Evolutionary conservation across 2,797 vertebrate species (phyloP).

Genomic region (Enteromius radiatus): DNA sequence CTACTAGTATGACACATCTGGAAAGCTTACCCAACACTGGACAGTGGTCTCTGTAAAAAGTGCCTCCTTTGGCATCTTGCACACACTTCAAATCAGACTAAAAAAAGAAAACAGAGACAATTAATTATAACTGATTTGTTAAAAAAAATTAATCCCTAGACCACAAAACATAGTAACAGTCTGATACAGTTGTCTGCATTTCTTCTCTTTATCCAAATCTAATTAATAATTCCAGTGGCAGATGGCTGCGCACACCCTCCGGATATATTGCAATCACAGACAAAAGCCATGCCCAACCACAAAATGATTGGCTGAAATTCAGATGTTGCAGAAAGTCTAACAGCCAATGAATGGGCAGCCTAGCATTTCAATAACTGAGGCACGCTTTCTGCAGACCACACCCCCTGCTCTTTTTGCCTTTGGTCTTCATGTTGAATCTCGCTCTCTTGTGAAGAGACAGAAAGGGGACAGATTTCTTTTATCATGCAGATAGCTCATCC

Average conservation of each 20-base stretch:
- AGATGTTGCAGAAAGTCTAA: slow-evolving; percentile 63
- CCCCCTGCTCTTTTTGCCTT: slow-evolving; percentile 51
- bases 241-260: slow-evolving; percentile 64
- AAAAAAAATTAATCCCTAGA: not conserved
- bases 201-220: slow-evolving; percentile 7
- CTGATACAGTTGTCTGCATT: not conserved
- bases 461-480: slow-evolving; percentile 77
- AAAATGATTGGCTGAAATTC: slow-evolving; percentile 69
- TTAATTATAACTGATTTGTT: not conserved
- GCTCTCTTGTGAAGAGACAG: slow-evolving; percentile 62
- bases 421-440: slow-evolving; percentile 72
- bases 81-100: slow-evolving; percentile 99
- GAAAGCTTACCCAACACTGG: slow-evolving; percentile 93
- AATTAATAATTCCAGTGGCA: slow-evolving; percentile 65
- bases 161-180: not conserved
- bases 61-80: slow-evolving; percentile 98
- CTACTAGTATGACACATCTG: not conserved
- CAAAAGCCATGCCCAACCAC: slow-evolving; percentile 66
- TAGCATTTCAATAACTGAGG: slow-evolving; percentile 55
- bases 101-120: slow-evolving; percentile 46
- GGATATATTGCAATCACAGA: slow-evolving; percentile 69
- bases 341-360: slow-evolving; percentile 68
- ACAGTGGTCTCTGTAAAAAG: slow-evolving; percentile 99
- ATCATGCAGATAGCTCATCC: slow-evolving; percentile 78
- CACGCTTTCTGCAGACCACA: slow-evolving; percentile 50